These are phyloP conservation scores for Orius laevigatus DNA, from an alignment of 1,140 invertebrate genomes.

Conservation along the genomic window DNA sequence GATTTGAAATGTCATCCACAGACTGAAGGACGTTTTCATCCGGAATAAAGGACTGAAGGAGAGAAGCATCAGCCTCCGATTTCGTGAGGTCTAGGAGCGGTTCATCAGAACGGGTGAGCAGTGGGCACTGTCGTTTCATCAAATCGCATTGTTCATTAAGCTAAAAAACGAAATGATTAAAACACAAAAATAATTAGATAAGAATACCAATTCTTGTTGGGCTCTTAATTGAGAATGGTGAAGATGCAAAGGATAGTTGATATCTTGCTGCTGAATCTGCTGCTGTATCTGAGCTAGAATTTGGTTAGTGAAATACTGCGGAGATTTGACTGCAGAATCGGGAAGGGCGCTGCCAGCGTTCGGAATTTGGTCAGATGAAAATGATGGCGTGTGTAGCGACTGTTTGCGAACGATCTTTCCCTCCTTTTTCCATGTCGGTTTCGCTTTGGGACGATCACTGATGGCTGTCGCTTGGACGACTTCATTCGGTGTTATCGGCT, in stretches of 20 bases:
- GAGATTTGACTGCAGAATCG: background rate
- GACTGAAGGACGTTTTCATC: conserved; percentile 32
- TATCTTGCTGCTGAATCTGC: conserved; percentile 16
- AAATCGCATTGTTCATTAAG: conserved; percentile 9
- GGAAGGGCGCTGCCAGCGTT: conserved; percentile 20
- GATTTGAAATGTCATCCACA: conserved; percentile 17
- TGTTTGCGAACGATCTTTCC: conserved; percentile 38
- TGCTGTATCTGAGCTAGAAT: conserved; percentile 11
- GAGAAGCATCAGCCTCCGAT: conserved; percentile 25
- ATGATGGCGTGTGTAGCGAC: conserved; percentile 27
- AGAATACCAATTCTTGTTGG: background rate
- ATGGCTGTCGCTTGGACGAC: conserved; percentile 51
- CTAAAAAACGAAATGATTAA: no score
- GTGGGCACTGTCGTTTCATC: conserved; percentile 16
- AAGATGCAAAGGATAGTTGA: conserved; percentile 3
- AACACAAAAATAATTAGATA: no score
- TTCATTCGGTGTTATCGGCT: conserved; percentile 25
- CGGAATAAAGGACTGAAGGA: conserved; percentile 34
- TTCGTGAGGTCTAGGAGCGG: conserved; percentile 23
- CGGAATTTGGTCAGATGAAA: conserved; percentile 29
- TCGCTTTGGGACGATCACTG: conserved; percentile 61
- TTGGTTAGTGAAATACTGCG: background rate
- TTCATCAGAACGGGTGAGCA: conserved; percentile 27
- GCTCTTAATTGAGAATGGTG: conserved; percentile 1
- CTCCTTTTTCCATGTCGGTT: conserved; percentile 59